phyloP scores from a whole-genome alignment of 2,888 invertebrate genomes.

The Drosophila birchii region DNA sequence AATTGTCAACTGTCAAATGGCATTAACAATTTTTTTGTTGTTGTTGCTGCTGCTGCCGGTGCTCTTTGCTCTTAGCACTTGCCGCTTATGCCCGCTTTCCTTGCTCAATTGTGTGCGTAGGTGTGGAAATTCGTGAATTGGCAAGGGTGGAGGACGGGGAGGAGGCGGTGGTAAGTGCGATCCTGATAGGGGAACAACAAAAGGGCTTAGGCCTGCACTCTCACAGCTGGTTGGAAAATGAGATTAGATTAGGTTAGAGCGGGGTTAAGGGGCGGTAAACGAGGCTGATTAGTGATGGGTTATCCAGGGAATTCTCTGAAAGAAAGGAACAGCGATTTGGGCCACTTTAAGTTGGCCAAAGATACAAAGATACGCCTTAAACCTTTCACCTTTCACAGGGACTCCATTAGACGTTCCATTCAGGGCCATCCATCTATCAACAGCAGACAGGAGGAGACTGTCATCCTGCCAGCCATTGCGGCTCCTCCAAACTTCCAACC shows the following conservation, averaged over 20 bases:
- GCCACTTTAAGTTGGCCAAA: constrained; percentile 14
- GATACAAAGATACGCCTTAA: constrained; percentile 6
- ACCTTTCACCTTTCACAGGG: constrained; percentile 5
- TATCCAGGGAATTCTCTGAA: background rate
- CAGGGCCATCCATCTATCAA: constrained; percentile 61
- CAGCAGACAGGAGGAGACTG: constrained; percentile 54
- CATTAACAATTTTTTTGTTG: constrained; percentile 74
- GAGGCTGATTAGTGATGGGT: constrained; percentile 26
- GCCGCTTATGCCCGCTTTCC: constrained; percentile 53
- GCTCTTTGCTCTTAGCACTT: constrained; percentile 61
- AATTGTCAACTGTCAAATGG: constrained; percentile 82
- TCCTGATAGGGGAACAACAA: constrained; percentile 34
- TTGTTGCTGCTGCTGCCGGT: constrained; percentile 17
- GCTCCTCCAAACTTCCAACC: constrained; percentile 20
- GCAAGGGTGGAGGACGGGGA: constrained; percentile 10
- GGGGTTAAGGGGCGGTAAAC: constrained; percentile 15
- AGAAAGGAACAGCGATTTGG: background rate
- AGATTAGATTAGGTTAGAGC: constrained; percentile 31
- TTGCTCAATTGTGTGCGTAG: constrained; percentile 76
- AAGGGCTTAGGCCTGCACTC: constrained; percentile 29
- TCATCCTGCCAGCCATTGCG: constrained; percentile 28
- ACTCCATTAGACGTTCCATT: constrained; percentile 58
- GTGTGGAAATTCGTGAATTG: constrained; percentile 62
- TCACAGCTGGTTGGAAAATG: constrained; percentile 36
- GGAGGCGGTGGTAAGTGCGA: constrained; percentile 25